Percentiles rank a stretch among this genome's conserved stretches.
phyloP scores from a whole-genome alignment of 2,113 vertebrate genomes.

The Smithornis capensis region DNA sequence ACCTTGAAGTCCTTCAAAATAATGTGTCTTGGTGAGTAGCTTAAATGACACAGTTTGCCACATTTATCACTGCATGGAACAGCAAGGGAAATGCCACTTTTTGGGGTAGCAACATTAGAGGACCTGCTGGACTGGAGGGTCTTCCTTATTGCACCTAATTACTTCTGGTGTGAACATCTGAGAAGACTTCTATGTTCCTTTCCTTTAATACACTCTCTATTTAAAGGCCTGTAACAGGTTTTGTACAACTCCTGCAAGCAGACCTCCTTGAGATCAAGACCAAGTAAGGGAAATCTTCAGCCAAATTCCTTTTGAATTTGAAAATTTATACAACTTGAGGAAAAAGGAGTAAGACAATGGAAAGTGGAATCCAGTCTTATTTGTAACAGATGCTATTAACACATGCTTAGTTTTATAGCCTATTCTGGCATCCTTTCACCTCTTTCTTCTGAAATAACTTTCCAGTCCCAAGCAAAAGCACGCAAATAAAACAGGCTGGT shows the following conservation, averaged over 20 bases:
- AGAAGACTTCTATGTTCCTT: not conserved
- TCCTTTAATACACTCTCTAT: not conserved
- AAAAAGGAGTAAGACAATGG: slow-evolving; percentile 49
- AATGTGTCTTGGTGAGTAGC: not conserved
- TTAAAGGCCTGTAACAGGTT: not conserved
- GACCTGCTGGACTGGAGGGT: not conserved
- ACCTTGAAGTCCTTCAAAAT: not conserved
- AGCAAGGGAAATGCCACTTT: not conserved
- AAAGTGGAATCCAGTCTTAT: slow-evolving; percentile 51
- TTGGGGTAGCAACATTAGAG: not conserved
- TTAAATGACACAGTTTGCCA: not conserved
- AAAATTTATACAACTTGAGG: slow-evolving; percentile 48
- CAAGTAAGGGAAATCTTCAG: slow-evolving; percentile 23
- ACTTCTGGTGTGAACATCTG: not conserved
- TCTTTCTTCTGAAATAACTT: slow-evolving; percentile 26
- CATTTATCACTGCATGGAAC: not conserved
- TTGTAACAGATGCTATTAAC: slow-evolving; percentile 58
- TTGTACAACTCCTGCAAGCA: not conserved
- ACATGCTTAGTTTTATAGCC: slow-evolving; percentile 36
- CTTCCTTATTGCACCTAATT: not conserved
- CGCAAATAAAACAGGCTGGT: not conserved
- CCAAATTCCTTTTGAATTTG: slow-evolving; percentile 56
- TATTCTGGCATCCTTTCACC: not conserved
- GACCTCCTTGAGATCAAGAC: not conserved
- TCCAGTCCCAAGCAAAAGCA: not conserved